Conservation (phyloP, 2,113 vertebrate genomes). For the Cynopterus brachyotis region DNA sequence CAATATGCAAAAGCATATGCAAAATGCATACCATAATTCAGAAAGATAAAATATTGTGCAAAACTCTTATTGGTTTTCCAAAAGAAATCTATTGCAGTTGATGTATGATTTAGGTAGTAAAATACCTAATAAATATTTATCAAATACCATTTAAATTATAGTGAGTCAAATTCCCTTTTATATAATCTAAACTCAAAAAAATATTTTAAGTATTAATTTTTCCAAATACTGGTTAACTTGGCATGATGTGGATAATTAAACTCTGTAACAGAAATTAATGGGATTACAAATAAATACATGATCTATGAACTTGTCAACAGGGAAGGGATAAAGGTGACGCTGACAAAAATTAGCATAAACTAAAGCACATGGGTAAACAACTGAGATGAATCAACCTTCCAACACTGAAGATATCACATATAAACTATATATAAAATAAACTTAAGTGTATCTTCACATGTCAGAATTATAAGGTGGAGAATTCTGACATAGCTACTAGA, state of each 20-base stretch:
- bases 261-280: not conserved
- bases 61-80: not conserved
- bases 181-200: slow-evolving; percentile 5
- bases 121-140: not conserved
- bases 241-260: not conserved
- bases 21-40: not conserved
- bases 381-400: not conserved
- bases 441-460: not conserved
- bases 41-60: not conserved
- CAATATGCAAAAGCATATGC: not conserved
- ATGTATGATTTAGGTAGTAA: not conserved
- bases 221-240: slow-evolving; percentile 18
- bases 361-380: not conserved
- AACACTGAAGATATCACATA: not conserved
- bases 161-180: not conserved
- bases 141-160: not conserved
- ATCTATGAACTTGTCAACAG: not conserved
- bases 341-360: not conserved
- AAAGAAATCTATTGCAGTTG: not conserved
- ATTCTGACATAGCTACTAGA: not conserved
- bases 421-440: not conserved
- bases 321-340: not conserved
- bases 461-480: not conserved
- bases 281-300: not conserved
- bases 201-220: not conserved